Base-by-base conservation (phyloP, 2,888 invertebrate genomes). In the Dryadula phaetusa region DNA sequence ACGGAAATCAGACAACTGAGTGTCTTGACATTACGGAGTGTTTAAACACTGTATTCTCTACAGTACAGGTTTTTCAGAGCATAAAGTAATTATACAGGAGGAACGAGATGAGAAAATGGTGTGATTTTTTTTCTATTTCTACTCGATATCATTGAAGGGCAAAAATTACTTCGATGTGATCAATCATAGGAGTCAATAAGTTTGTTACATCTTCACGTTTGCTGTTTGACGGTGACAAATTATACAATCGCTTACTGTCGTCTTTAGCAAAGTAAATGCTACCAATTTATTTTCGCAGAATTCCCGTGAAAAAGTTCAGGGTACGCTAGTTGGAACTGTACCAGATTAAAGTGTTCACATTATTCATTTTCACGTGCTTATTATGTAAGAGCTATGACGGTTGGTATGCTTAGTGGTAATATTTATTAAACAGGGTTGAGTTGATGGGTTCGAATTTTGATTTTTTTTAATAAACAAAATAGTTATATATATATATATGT, bases 161-260 rank as follows among this genome's bases (percentile, higher is more conserved):
- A 64, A 69, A 66, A 66, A 60, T 54, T 32, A 69, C 54, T 34
- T 49, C 40, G 46, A 46, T 52, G 16, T 28, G 53, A 70, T 70
- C 67, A 67, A 70, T 70, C 70, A 70, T 70, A 47, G 14, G 46
- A 70, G 70, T 67, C 64, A 70, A 67, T 65, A 67, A 67, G 58
- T 67, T 70, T 40, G 47, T 46, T 44, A 40, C 58, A 46, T 49
- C 44, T 40, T 64, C 66, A 49, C 49, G 28, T 49, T 64, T 54
- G 34, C 52, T 52, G 53, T 62, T 63, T 68, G 70, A 72, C 72
- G 70, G 58, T 68, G 72, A 72, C 72, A 72, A 72, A 72, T 72
- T 70, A 70, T 72, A 53, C 52, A 62, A 72, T 62, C 70, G 66
- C 54, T 72, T 68, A 72, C 64, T 68, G 64, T 68, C 70, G 70